Evolutionary conservation across 2,113 vertebrate genomes (phyloP), one percentile per base, ranked within the genome.

Genomic region (Sitta europaea): DNA sequence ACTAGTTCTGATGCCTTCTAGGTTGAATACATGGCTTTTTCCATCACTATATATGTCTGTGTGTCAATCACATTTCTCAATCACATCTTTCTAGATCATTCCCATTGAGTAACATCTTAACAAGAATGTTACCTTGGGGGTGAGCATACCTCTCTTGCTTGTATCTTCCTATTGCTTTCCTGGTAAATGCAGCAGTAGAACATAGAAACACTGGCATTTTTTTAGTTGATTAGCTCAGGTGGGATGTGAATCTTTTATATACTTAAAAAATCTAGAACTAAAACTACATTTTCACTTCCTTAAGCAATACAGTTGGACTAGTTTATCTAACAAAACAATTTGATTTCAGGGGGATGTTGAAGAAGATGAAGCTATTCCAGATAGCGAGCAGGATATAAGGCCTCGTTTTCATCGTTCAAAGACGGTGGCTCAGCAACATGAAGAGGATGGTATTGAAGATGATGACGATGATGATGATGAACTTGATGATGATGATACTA

Each of bases 391-490:
- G 93, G 99, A 99, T 92, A 99, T 99, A 96, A 97, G 99, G 54
- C 99, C 99, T 29, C 98, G 99, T 57, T 99, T 99, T 96, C 99
- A 99, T 97, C 98, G 99, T 87, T 99, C 99, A 2, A 98, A 99
- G 80, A 99, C 99, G 0, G 99, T 99, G 16, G 99, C 99, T 85
- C 99, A 99, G 95, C 98, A 99, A 76, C 99, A 99, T 45, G 99
- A 99, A 76, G 99, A 98, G 48, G 99, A 99, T 68, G 98, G 98
- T 59, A 99, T 99, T 89, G 99, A 98, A 90, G 99, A 99, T n/a
- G 98, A 99, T 25, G 99, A 99, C 0, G 98, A 98, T 0, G 99
- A 99, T 0, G 98, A 99, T 0, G 99, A 99, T 29, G 99, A 99
- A 42, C 98, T 99, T 50, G 99, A 99, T 93, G 98, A 99, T 62